Evolutionary conservation across 2,888 invertebrate genomes (phyloP), one percentile per base, ranked within the genome.

Genomic region (Notocelia uddmanniana): DNA sequence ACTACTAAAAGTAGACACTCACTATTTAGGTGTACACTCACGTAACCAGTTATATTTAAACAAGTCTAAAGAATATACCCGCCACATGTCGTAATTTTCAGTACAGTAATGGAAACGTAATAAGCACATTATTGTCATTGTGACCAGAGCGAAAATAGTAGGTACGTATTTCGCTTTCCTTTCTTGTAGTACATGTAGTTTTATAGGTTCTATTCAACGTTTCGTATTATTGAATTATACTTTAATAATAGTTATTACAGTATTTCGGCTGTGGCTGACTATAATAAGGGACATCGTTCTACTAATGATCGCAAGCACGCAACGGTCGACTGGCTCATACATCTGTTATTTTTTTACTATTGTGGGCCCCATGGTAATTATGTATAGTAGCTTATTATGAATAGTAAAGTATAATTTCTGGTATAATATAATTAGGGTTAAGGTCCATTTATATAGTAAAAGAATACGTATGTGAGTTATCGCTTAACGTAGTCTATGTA

Each of bases 281-380:
- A 48, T 50, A 58, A 57, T 62, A 62, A 74, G 73, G 50, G 68
- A 66, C 73, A 52, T 31, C 67, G 78, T 78, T 78, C 74, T 74
- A 78, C 76, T 79, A 83, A 83, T 80, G 79, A 78, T 76, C 68
- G 75, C 69, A 77, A 78, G 76, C 83, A 84, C 79, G 85, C 84
- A 81, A 85, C 74, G 69, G 71, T 75, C 76, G 0, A 45, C 75
- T 69, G 52, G 19, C 15, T 3, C 10, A 26, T 18, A 67, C 76
- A 76, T 76, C 67, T 77, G 67, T 70, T 76, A 81, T 82, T 74
- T 77, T 81, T 80, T 81, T 81, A 81, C 78, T 80, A 80, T 79
- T 81, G 79, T 79, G 74, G 76, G 73, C 76, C 69, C 70, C 63
- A 74, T 57, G 60, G 64, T 76, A 73, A 77, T 78, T 76, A 75